Evolutionary conservation across 1,140 invertebrate species (phyloP).

Genomic region (Latrodectus geometricus): DNA sequence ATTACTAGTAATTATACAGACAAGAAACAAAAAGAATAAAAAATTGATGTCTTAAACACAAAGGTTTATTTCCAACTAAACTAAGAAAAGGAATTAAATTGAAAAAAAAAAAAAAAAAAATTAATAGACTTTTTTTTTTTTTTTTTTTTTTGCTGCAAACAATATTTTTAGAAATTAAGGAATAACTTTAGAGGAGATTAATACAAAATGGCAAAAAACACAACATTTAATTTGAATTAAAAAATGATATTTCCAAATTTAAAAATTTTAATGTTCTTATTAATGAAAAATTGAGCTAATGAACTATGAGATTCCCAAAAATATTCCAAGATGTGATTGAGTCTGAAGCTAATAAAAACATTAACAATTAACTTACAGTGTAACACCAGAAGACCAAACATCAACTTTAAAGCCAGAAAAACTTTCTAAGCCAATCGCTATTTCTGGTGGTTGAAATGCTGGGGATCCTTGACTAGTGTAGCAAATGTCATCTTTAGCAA

Average conservation of each 20-base stretch:
- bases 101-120: too few species aligned
- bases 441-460: slow-evolving; percentile 98
- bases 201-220: too few species aligned
- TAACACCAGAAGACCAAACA: slow-evolving; percentile 97
- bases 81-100: too few species aligned
- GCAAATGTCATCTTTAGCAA: slow-evolving; percentile 71
- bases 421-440: slow-evolving; percentile 92
- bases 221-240: not conserved
- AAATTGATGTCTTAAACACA: too few species aligned
- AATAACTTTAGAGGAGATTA: too few species aligned
- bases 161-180: too few species aligned
- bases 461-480: slow-evolving; percentile 93
- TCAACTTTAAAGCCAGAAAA: slow-evolving; percentile 97
- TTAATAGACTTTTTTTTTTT: too few species aligned
- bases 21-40: too few species aligned
- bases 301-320: too few species aligned
- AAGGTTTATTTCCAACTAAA: too few species aligned
- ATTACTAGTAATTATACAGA: too few species aligned
- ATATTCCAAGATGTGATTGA: not conserved
- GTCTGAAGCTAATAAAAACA: not conserved
- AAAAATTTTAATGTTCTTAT: not conserved
- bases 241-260: not conserved
- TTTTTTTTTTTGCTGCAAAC: too few species aligned
- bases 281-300: not conserved
- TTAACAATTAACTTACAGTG: slow-evolving; percentile 79